These are phyloP conservation scores for Paragorgia papillata DNA, from an alignment of 92 coral and sea anemone genomes.

Conservation along the genomic window DNA sequence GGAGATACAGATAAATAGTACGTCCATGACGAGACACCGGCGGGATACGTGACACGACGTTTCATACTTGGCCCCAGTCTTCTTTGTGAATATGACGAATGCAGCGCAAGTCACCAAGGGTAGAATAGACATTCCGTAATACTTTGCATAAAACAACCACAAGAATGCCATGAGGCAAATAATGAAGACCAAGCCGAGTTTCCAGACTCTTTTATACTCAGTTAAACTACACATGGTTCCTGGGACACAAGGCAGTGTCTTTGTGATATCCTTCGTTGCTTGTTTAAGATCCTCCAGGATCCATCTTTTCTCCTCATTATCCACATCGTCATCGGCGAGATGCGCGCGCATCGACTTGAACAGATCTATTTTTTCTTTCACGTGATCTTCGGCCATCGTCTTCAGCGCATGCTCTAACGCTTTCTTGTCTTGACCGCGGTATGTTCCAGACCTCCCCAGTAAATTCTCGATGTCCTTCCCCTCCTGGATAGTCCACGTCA, in stretches of 20 bases:
- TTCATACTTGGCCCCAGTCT: slow-evolving; percentile 6
- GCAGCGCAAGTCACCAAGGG: slow-evolving; percentile 23
- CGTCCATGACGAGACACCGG: slow-evolving; percentile 17
- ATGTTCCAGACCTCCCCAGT: slow-evolving; percentile 30
- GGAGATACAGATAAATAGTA: slow-evolving; percentile 24
- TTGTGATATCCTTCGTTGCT: slow-evolving; percentile 54
- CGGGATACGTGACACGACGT: not conserved
- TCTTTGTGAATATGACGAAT: slow-evolving; percentile 1
- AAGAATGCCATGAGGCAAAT: slow-evolving; percentile 23
- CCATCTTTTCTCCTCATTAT: slow-evolving; percentile 57
- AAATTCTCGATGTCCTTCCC: slow-evolving; percentile 52
- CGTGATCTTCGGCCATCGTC: slow-evolving; percentile 56
- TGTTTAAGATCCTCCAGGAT: slow-evolving; percentile 62
- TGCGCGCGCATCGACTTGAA: slow-evolving; percentile 62
- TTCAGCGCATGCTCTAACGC: slow-evolving; percentile 41
- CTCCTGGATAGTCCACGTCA: slow-evolving; percentile 50
- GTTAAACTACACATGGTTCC: not conserved
- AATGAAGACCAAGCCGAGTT: slow-evolving; percentile 3
- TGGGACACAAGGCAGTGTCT: slow-evolving; percentile 27
- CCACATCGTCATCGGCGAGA: slow-evolving; percentile 60
- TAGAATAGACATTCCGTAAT: slow-evolving; percentile 30
- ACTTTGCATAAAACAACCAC: slow-evolving; percentile 23
- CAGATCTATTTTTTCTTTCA: slow-evolving; percentile 35
- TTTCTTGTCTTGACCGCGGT: slow-evolving; percentile 29
- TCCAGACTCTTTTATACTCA: slow-evolving; percentile 37